A percentile compares a stretch with the other conserved stretches of the same genome.
These are phyloP conservation scores for Dromococcyx pavoninus DNA, from an alignment of 2,797 vertebrate species.

Conservation along the genomic window DNA sequence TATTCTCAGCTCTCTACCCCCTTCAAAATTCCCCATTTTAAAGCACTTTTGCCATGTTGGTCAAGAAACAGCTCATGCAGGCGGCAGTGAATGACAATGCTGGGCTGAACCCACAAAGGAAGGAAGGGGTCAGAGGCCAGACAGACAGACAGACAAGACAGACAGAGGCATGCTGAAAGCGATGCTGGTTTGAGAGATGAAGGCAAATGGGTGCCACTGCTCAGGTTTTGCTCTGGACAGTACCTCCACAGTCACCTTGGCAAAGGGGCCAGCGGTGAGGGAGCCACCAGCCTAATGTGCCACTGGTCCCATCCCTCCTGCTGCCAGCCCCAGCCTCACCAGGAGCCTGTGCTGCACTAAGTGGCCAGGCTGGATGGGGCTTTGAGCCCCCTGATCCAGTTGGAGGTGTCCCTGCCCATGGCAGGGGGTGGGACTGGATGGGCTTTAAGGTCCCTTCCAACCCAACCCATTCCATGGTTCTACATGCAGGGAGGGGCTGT, in stretches of 20 bases:
- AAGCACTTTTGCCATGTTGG: background rate
- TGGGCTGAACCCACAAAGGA: background rate
- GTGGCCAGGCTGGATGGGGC: background rate
- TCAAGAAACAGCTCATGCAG: slow-evolving; percentile 29
- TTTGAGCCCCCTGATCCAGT: too few relatives aligned
- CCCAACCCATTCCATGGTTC: too few relatives aligned
- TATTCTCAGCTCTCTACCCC: background rate
- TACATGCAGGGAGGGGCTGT: background rate
- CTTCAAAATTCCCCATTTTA: background rate
- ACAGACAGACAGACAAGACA: slow-evolving; percentile 9
- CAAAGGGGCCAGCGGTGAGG: background rate
- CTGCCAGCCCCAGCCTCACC: background rate
- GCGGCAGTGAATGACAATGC: background rate
- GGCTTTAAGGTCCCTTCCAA: too few relatives aligned
- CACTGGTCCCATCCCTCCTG: background rate
- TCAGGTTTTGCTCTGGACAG: background rate
- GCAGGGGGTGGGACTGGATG: too few relatives aligned
- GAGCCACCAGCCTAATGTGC: background rate
- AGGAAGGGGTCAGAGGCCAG: background rate
- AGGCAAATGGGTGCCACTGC: background rate
- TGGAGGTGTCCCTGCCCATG: too few relatives aligned
- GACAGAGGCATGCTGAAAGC: background rate
- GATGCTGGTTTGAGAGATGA: background rate
- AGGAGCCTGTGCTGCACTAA: background rate
- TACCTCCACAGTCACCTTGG: fast-evolving